phyloP scores from a whole-genome alignment of 2,113 vertebrate species.

The Ivindomyrus marchei region DNA sequence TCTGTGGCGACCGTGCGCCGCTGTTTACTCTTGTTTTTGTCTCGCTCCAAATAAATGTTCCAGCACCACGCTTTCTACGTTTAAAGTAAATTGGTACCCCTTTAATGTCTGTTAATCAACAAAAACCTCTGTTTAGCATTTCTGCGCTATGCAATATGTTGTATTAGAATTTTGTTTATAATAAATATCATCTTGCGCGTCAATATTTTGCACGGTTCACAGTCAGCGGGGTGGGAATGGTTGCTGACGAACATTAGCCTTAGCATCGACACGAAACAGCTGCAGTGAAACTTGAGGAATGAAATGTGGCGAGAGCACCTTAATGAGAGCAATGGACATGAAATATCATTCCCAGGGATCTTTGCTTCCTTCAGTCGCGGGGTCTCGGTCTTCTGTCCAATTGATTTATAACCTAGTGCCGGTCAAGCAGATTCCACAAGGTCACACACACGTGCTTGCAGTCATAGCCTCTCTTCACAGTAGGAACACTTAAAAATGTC shows the following conservation, averaged over 20 bases:
- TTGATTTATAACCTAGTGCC: conserved; percentile 15
- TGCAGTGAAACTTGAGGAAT: neutral
- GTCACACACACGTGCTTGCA: neutral
- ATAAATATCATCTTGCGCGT: neutral
- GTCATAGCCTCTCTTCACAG: neutral
- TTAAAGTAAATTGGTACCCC: neutral
- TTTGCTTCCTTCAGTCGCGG: neutral
- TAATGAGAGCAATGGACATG: neutral
- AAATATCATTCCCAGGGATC: conserved; percentile 10
- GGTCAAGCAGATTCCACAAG: neutral
- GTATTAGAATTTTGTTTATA: neutral
- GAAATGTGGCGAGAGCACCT: neutral
- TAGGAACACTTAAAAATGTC: neutral
- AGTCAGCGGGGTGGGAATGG: neutral
- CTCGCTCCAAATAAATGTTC: neutral
- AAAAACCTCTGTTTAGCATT: neutral
- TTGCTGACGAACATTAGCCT: neutral
- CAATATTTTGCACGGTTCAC: neutral
- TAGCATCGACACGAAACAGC: neutral
- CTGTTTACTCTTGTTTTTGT: neutral
- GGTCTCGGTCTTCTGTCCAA: neutral
- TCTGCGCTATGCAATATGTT: neutral
- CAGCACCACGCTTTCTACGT: neutral
- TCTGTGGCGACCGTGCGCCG: neutral
- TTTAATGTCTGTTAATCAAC: neutral